These are phyloP conservation scores for Chlorops oryzae DNA, from an alignment of 1,140 invertebrate genomes.

Conservation along the genomic window DNA sequence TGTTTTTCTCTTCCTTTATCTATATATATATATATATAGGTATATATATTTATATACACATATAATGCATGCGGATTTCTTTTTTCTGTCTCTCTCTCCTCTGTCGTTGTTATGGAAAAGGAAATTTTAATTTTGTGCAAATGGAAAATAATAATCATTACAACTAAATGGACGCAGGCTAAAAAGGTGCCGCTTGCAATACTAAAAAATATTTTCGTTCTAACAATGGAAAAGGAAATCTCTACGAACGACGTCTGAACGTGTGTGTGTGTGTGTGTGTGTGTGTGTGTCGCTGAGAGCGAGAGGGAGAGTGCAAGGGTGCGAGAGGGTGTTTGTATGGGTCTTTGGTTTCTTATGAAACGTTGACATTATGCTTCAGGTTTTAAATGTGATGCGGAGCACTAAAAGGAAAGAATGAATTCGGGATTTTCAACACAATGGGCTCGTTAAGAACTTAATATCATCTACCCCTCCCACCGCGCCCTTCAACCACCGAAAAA, in stretches of 20 bases:
- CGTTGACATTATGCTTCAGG: no score
- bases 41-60: slow-evolving; percentile 8
- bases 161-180: slow-evolving; percentile 42
- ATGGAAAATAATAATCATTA: slow-evolving; percentile 44
- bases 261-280: slow-evolving; percentile 2
- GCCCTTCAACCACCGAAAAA: no score
- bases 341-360: no score
- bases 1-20: slow-evolving; percentile 11
- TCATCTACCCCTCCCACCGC: no score
- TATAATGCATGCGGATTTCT: slow-evolving; percentile 3
- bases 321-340: no score
- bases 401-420: no score
- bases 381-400: no score
- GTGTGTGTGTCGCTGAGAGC: slow-evolving; percentile 9
- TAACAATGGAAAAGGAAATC: slow-evolving; percentile 43
- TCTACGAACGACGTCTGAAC: no score
- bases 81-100: slow-evolving; percentile 21
- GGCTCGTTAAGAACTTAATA: no score
- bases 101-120: slow-evolving; percentile 18
- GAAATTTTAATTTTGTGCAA: slow-evolving; percentile 42
- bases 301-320: no score
- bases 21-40: slow-evolving; percentile 33
- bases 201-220: no score
- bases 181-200: slow-evolving; percentile 30
- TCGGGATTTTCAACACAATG: no score